Percentiles rank a stretch among this genome's conserved stretches.
These are phyloP conservation scores for Muscina levida DNA, from an alignment of 2,888 invertebrate genomes.

Conservation along the genomic window DNA sequence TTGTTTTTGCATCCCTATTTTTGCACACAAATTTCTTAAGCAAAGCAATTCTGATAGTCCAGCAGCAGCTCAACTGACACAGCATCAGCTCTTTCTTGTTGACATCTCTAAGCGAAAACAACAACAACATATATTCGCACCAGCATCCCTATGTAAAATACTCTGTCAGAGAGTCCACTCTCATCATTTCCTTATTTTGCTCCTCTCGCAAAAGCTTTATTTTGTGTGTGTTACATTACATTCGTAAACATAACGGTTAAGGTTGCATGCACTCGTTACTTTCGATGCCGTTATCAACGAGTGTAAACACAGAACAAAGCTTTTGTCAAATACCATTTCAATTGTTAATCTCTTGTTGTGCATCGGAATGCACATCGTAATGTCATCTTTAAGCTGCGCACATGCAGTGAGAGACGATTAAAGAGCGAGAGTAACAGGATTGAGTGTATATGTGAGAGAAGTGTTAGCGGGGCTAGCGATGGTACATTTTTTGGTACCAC, in stretches of 20 bases:
- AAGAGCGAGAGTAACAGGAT: too few species aligned
- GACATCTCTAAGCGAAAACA: too few species aligned
- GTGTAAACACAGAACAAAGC: background rate
- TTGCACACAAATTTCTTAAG: background rate
- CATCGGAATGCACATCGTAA: too few species aligned
- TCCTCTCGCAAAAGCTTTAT: conserved; percentile 27
- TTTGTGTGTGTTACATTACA: background rate
- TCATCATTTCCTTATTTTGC: background rate
- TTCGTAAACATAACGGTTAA: conserved; percentile 34
- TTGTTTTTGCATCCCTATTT: conserved; percentile 60
- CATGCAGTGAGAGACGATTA: too few species aligned
- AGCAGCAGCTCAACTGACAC: background rate
- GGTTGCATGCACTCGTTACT: background rate
- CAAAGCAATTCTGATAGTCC: background rate
- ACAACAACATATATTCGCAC: too few species aligned
- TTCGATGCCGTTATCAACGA: background rate
- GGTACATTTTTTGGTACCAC: too few species aligned
- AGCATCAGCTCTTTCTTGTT: background rate
- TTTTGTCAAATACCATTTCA: too few species aligned
- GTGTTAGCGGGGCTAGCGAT: too few species aligned
- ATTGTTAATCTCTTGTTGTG: too few species aligned
- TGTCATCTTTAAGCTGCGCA: too few species aligned
- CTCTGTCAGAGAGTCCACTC: too few species aligned
- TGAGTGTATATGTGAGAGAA: too few species aligned
- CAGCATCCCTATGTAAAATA: conserved; percentile 29